These are phyloP conservation scores for Ennomos fuscantarius DNA, from an alignment of 2,888 invertebrate species.

Conservation along the genomic window DNA sequence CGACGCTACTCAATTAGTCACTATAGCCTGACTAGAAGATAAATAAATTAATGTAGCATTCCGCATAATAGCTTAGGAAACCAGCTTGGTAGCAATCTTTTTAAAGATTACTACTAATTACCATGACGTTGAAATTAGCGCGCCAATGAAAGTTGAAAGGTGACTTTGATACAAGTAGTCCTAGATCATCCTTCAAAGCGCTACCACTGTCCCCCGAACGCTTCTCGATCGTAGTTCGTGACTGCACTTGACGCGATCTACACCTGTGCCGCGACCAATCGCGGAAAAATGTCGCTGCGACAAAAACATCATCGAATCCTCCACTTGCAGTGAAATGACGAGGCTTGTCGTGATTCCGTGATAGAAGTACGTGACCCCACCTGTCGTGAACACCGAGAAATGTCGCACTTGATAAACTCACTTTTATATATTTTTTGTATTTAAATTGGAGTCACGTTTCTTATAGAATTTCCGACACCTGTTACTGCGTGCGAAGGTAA, in stretches of 20 bases:
- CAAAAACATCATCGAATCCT: slow-evolving; percentile 42
- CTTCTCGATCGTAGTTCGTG: slow-evolving; percentile 59
- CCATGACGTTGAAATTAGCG: too few species aligned
- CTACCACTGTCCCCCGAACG: slow-evolving; percentile 18
- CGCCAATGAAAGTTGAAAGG: too few species aligned
- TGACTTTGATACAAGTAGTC: not conserved
- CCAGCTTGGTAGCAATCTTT: too few species aligned
- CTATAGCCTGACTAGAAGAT: too few species aligned
- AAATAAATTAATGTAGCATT: too few species aligned
- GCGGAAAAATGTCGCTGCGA: slow-evolving; percentile 56
- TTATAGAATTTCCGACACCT: slow-evolving; percentile 25
- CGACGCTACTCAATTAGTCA: too few species aligned
- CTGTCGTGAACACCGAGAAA: slow-evolving; percentile 50
- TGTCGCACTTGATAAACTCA: slow-evolving; percentile 43
- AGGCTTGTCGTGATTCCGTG: slow-evolving; percentile 44
- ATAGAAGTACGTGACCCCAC: slow-evolving; percentile 58
- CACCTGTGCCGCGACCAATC: slow-evolving; percentile 75
- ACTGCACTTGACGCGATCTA: slow-evolving; percentile 65
- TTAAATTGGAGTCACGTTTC: slow-evolving; percentile 28
- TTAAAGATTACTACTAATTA: too few species aligned
- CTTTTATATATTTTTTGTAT: slow-evolving; percentile 26
- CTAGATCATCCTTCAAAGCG: slow-evolving; percentile 22
- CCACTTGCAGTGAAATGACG: slow-evolving; percentile 39
- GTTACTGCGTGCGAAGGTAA: slow-evolving; percentile 24
- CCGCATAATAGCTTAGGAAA: too few species aligned